Evolutionary conservation across 2,888 invertebrate species (phyloP), one percentile per base, ranked within the genome.

Genomic region (Chymomyza fuscimana): DNA sequence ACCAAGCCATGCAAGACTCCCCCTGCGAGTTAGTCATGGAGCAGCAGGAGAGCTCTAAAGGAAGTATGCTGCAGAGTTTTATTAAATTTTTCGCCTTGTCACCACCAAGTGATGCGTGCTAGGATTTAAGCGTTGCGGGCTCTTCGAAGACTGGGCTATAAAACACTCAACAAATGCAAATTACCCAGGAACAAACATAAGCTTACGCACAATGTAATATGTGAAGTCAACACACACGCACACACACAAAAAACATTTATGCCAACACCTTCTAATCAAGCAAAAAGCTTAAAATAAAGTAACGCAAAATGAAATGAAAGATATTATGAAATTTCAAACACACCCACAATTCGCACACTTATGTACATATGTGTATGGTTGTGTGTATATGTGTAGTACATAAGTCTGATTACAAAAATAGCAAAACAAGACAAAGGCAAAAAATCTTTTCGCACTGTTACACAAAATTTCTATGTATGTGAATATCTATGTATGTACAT

Each of bases 211-310:
- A 72, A 80, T 10, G 56, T 81, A 84, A 74, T 80, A 78, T 82
- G 79, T 76, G 73, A 77, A 71, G 74, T 69, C 22, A 10, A 16
- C 22, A 22, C 25, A 54, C 46, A 68, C 63, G 63, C 19, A 59
- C 69, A 67, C 60, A 72, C 60, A 36, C 46, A 19, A 66, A 6
- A 63, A 2, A 67, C 60, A 70, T 63, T 58, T 50, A 58, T 60
- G 50, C 86, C 87, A 86, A 86, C 85, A 86, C 85, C 85, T 86
- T 86, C 87, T 87, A 86, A 86, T 87, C 87, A 86, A 86, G 85
- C 82, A 87, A 87, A 87, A 80, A 85, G 85, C 85, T 85, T 85
- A 85, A 85, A 85, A 85, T 87, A 83, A 85, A 87, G 87, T 87
- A 87, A 85, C 85, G 83, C 80, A 81, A 86, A 86, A 60, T 82